Evolutionary conservation across 2,888 invertebrate genomes (phyloP).

Genomic region (Lithosia quadra): DNA sequence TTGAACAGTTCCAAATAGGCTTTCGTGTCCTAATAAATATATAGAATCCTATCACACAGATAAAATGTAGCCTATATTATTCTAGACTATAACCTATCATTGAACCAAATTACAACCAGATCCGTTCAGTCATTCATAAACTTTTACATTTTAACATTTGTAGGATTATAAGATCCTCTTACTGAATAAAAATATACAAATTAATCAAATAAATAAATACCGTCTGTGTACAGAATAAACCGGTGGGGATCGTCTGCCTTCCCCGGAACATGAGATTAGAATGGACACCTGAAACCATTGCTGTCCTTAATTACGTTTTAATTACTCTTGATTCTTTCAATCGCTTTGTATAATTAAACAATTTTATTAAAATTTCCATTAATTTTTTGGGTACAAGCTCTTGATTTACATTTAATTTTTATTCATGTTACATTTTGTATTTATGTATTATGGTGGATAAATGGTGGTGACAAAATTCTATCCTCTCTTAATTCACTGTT

Average conservation of each 20-base stretch:
- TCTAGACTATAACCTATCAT: too few relatives aligned
- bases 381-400: slow-evolving; percentile 5
- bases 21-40: not conserved
- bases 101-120: too few relatives aligned
- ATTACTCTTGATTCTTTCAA: slow-evolving; percentile 64
- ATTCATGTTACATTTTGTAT: not conserved
- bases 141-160: too few relatives aligned
- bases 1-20: not conserved
- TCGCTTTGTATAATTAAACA: slow-evolving; percentile 49
- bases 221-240: slow-evolving; percentile 44
- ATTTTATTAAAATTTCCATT: slow-evolving; percentile 26
- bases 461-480: not conserved
- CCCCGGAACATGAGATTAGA: slow-evolving; percentile 65
- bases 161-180: not conserved
- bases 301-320: slow-evolving; percentile 70
- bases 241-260: slow-evolving; percentile 42
- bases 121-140: too few relatives aligned
- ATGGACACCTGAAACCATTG: slow-evolving; percentile 71
- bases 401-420: slow-evolving; percentile 11
- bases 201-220: slow-evolving; percentile 13
- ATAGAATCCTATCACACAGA: too few relatives aligned
- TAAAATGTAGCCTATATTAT: too few relatives aligned
- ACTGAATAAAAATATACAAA: slow-evolving; percentile 3
- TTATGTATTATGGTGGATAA: too few relatives aligned
- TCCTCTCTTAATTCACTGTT: not conserved